phyloP scores from a whole-genome alignment of 2,888 invertebrate species.

The Leistus spinibarbis region DNA sequence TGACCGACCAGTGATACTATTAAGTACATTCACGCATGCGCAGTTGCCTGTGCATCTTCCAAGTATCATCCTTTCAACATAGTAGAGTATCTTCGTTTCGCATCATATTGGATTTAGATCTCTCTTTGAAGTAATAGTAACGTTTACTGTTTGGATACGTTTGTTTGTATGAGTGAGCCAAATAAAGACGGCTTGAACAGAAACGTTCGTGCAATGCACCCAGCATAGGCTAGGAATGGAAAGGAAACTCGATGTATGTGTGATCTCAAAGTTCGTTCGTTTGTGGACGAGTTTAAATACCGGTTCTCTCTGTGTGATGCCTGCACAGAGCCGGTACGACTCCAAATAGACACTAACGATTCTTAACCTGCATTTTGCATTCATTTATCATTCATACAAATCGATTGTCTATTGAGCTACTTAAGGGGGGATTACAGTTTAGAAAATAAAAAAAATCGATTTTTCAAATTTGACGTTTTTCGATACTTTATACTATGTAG shows the following conservation, averaged over 20 bases:
- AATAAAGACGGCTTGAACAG: neutral
- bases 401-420: too few relatives aligned
- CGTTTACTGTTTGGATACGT: neutral
- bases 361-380: neutral
- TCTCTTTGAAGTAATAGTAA: neutral
- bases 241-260: neutral
- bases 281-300: neutral
- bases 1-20: too few relatives aligned
- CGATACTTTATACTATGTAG: too few relatives aligned
- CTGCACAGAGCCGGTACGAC: neutral
- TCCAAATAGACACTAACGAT: neutral
- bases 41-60: too few relatives aligned
- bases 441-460: too few relatives aligned
- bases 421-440: too few relatives aligned
- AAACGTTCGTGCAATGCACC: conserved; percentile 7
- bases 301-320: neutral
- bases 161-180: neutral
- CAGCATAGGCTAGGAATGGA: neutral
- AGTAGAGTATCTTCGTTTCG: neutral
- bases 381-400: too few relatives aligned
- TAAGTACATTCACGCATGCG: too few relatives aligned
- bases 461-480: too few relatives aligned
- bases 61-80: neutral
- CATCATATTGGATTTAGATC: neutral
- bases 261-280: neutral